Evolutionary conservation across 2,888 invertebrate species (phyloP).

Genomic region (Scelioninae gen. 2): DNA sequence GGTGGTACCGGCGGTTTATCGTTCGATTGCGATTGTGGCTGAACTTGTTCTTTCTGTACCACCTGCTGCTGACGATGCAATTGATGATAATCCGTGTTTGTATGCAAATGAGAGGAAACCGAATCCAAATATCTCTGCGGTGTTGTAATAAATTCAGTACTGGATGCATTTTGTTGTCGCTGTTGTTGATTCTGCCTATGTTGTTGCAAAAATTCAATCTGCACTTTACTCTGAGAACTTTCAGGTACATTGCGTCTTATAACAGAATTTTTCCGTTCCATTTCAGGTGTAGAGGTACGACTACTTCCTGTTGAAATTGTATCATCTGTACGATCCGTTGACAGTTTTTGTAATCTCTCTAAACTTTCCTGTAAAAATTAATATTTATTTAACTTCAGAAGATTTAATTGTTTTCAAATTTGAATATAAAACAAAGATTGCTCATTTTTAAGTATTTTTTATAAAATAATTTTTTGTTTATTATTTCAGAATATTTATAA

Average conservation of each 20-base stretch:
- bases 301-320: constrained; percentile 75
- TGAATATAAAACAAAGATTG: too few relatives aligned
- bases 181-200: constrained; percentile 71
- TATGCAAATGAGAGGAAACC: constrained; percentile 66
- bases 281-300: constrained; percentile 75
- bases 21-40: constrained; percentile 65
- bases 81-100: constrained; percentile 78
- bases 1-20: constrained; percentile 80
- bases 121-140: constrained; percentile 60
- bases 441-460: too few relatives aligned
- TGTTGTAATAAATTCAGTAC: constrained; percentile 63
- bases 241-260: constrained; percentile 70
- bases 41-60: constrained; percentile 64
- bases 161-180: constrained; percentile 71
- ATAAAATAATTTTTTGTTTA: too few relatives aligned
- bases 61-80: constrained; percentile 73
- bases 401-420: too few relatives aligned
- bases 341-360: constrained; percentile 65
- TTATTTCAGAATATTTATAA: too few relatives aligned
- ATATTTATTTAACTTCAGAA: too few relatives aligned
- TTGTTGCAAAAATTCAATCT: constrained; percentile 71
- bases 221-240: constrained; percentile 69
- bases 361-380: constrained; percentile 64
- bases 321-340: constrained; percentile 69
- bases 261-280: constrained; percentile 74